Evolutionary conservation across 2,113 vertebrate species (phyloP).

Genomic region (Piprites chloris): DNA sequence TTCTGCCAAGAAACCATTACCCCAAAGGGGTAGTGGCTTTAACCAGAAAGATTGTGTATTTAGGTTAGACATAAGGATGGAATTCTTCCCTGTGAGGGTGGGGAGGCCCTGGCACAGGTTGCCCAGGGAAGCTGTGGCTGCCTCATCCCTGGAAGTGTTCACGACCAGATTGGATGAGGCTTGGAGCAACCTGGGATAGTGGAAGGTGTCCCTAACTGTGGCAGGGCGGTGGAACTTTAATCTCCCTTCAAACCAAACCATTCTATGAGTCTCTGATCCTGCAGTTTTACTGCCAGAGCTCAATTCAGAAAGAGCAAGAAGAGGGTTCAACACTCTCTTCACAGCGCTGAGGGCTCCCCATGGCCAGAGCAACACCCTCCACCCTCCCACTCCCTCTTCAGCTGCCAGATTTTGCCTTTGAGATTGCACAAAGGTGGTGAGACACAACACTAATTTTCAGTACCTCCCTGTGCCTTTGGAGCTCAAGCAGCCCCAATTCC

Average conservation of each 20-base stretch:
- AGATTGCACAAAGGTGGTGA: accelerated
- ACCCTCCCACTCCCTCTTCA: background rate
- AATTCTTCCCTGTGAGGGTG: background rate
- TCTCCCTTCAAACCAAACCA: background rate
- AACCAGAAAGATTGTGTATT: background rate
- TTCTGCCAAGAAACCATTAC: no score
- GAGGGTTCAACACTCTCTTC: background rate
- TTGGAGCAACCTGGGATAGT: background rate
- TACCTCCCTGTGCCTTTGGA: accelerated
- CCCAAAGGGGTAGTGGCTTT: background rate
- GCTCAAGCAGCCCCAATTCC: background rate
- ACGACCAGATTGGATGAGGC: accelerated
- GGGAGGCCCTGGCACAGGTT: background rate
- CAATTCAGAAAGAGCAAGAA: background rate
- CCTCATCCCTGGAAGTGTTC: background rate
- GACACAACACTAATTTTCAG: background rate
- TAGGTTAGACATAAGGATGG: background rate
- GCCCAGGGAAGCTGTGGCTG: background rate
- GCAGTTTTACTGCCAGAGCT: background rate
- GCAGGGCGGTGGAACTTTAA: background rate
- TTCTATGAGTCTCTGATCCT: background rate
- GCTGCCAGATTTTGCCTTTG: background rate
- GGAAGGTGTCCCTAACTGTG: background rate
- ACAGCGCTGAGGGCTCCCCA: accelerated
- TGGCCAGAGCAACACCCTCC: background rate